phyloP scores from a whole-genome alignment of 1,140 invertebrate genomes.

The Archivesica marissinica region DNA sequence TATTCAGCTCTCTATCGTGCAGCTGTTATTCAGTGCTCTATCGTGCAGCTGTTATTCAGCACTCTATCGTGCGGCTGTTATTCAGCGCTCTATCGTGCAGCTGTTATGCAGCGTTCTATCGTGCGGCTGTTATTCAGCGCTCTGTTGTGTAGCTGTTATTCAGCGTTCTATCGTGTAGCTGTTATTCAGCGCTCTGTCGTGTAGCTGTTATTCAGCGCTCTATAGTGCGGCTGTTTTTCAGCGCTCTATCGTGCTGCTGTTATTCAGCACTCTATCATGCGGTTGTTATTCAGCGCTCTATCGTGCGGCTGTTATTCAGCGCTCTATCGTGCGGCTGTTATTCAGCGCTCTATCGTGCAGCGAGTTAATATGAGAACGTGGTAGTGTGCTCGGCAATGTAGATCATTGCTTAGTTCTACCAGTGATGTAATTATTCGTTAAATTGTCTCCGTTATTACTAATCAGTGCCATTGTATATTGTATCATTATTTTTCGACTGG shows the following conservation, averaged over 20 bases:
- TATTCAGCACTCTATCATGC: background rate
- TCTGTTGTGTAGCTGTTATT: too few species aligned
- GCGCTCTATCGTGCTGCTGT: background rate
- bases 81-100: too few species aligned
- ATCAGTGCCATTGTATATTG: constrained; percentile 13
- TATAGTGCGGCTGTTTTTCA: background rate
- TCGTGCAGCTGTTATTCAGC: too few species aligned
- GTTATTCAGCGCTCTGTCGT: too few species aligned
- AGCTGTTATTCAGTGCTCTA: too few species aligned
- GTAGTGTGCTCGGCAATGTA: background rate
- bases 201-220: background rate
- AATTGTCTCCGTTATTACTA: background rate
- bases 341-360: background rate
- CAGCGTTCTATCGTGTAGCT: too few species aligned
- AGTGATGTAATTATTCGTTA: background rate
- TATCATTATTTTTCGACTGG: background rate
- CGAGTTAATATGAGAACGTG: background rate
- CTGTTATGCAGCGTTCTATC: too few species aligned
- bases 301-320: background rate
- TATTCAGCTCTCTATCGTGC: too few species aligned
- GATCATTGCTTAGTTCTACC: background rate
- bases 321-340: background rate
- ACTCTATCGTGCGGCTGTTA: too few species aligned
- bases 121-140: too few species aligned
- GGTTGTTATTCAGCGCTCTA: background rate